Evolutionary conservation across 2,888 invertebrate species (phyloP).

Genomic region (Phrixothrix hirtus): DNA sequence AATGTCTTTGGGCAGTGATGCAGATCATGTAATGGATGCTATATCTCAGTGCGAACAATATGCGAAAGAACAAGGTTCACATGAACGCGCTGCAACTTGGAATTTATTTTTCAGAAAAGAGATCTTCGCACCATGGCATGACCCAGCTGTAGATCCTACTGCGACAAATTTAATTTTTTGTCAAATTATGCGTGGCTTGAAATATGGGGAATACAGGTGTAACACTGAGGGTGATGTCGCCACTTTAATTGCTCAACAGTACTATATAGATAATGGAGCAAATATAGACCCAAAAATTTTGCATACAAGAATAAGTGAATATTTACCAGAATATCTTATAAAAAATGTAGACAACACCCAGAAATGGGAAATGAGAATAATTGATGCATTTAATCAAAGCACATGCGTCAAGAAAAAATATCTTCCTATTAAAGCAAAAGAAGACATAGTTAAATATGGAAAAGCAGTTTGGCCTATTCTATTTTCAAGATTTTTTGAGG

Average conservation of each 20-base stretch:
- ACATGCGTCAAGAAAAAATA: constrained; percentile 71
- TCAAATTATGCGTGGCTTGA: constrained; percentile 85
- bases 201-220: constrained; percentile 90
- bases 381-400: constrained; percentile 71
- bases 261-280: constrained; percentile 80
- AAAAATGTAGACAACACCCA: constrained; percentile 52
- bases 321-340: constrained; percentile 78
- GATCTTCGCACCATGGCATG: constrained; percentile 92
- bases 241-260: constrained; percentile 87
- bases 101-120: constrained; percentile 85
- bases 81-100: constrained; percentile 87
- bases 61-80: constrained; percentile 85
- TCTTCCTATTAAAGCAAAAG: constrained; percentile 74
- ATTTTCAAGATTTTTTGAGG: constrained; percentile 94
- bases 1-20: constrained; percentile 79
- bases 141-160: constrained; percentile 76
- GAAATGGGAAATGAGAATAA: constrained; percentile 71
- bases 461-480: constrained; percentile 93
- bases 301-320: constrained; percentile 72
- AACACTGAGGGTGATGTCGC: constrained; percentile 82
- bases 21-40: constrained; percentile 94
- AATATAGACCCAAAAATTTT: constrained; percentile 70
- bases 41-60: constrained; percentile 96
- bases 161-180: constrained; percentile 89
- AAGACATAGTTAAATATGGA: constrained; percentile 89